A percentile compares a stretch with the other conserved stretches of the same genome.
Conservation (phyloP, 1,140 invertebrate genomes). For the Bombus waltoni region DNA sequence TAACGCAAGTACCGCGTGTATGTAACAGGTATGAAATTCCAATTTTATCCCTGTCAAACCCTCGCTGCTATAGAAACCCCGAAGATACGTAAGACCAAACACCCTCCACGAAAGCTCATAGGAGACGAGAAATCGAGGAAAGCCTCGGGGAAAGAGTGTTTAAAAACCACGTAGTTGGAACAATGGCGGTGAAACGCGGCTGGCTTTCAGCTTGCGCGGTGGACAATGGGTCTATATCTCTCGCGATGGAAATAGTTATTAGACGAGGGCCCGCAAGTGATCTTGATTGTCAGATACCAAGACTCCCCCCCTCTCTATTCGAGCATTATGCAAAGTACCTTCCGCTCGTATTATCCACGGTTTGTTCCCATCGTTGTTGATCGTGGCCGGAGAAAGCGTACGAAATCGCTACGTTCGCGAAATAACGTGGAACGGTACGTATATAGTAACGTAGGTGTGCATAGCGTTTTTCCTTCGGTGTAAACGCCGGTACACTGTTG, state of each 20-base stretch:
- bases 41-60: neutral
- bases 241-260: constrained; percentile 44
- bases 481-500: neutral
- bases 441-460: too few species aligned
- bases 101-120: neutral
- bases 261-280: constrained; percentile 21
- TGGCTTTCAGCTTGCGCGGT: neutral
- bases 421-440: neutral
- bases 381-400: constrained; percentile 19
- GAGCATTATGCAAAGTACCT: constrained; percentile 45
- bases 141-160: neutral
- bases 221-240: constrained; percentile 25
- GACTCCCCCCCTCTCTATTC: neutral
- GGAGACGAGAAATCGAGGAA: neutral
- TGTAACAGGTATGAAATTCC: neutral
- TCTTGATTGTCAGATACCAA: constrained; percentile 40
- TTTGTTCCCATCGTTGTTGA: constrained; percentile 37
- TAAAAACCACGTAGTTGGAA: neutral
- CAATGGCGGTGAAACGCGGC: constrained; percentile 39
- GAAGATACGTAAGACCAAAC: too few species aligned
- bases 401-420: neutral
- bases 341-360: constrained; percentile 38
- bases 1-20: too few species aligned
- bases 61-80: neutral
- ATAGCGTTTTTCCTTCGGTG: neutral